Conservation (phyloP, 2,113 vertebrate species). For the Oplegnathus fasciatus region DNA sequence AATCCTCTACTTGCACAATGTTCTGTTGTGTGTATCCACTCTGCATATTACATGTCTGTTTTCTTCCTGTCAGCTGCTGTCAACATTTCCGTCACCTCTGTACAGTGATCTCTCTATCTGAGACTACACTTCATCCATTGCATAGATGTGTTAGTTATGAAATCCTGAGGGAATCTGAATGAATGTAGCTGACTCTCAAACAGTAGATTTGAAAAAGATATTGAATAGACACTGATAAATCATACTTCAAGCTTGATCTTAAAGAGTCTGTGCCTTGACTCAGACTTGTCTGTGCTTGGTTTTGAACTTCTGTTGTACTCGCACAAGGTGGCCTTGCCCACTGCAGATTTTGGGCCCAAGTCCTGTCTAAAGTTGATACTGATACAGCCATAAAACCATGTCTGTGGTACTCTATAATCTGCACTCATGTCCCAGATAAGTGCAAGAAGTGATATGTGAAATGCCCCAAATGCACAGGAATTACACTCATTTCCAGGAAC, state of each 20-base stretch:
- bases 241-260: no score
- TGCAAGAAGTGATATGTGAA: slow-evolving; percentile 22
- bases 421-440: slow-evolving; percentile 4
- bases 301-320: no score
- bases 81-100: slow-evolving; percentile 2
- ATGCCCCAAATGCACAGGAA: slow-evolving; percentile 45
- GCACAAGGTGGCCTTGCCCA: not conserved
- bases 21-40: not conserved
- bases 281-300: not conserved
- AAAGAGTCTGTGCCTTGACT: not conserved
- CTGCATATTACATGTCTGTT: not conserved
- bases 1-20: slow-evolving; percentile 9
- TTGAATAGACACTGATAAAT: not conserved
- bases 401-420: slow-evolving; percentile 13
- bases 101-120: not conserved
- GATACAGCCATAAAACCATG: not conserved
- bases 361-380: not conserved
- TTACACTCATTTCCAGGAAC: slow-evolving; percentile 52
- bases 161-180: not conserved
- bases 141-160: not conserved
- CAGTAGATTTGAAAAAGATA: not conserved
- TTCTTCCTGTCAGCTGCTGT: slow-evolving; percentile 6
- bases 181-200: not conserved
- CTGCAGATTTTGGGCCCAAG: not conserved
- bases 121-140: not conserved